Base-by-base conservation (phyloP, 2,888 invertebrate genomes). In the Diaperis boleti region DNA sequence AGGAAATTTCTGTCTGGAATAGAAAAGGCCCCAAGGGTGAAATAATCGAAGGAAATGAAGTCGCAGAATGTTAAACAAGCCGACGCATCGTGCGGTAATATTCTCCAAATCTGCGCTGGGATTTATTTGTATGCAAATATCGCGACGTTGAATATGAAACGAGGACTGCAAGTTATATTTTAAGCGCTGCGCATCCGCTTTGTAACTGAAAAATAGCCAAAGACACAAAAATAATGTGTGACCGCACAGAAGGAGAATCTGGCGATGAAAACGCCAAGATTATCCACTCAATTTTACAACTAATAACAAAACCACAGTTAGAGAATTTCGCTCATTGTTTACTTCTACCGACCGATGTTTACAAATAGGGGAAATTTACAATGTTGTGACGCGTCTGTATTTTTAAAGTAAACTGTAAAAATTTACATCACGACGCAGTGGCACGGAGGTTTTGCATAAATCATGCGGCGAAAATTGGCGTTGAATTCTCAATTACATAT, bases 131-230 rank as follows among this genome's bases (percentile, higher is more conserved):
- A 49, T 49, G 49, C 33, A 49, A 49, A 33, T 49, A 13, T n/a
- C 11, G 3, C 17, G 18, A n/a, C 8, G 15, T 10, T 11, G 52
- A 54, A 54, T 54, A 14, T 17, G 17, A 54, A 54, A 3, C 13
- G 15, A n/a, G 8, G 49, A 39, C 22, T 20, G 37, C 4, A 11
- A 54, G 54, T 42, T 41, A 41, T 54, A 26, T 54, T 54, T 39
- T 29, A 54, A 41, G 41, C 10, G 29, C 13, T 14, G 5, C 20
- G 17, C 31, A 33, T 49, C 29, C 45, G 37, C 39, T 52, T 35
- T 22, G 14, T 22, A 31, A 29, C 31, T 54, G 41, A 54, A 54
- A 54, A 54, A 26, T 54, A 11, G 41, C 54, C 52, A 52, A 49
- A 49, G 7, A 33, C 8, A 49, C 15, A 1, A 33, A 33, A 31